phyloP scores from a whole-genome alignment of 2,888 invertebrate genomes.

The Aricia artaxerxes region DNA sequence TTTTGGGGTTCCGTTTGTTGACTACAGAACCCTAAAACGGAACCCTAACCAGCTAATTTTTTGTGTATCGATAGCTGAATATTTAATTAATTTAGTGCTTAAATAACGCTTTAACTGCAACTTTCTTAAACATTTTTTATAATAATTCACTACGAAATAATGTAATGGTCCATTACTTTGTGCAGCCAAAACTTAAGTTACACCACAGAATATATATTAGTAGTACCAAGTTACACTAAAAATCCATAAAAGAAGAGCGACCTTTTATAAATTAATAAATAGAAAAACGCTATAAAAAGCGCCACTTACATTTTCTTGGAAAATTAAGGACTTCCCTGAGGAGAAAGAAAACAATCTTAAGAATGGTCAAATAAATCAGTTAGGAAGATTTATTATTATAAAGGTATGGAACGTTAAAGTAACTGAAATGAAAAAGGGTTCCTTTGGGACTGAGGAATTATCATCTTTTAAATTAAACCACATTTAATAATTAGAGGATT shows the following conservation, averaged over 20 bases:
- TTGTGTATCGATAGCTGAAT: too few relatives aligned
- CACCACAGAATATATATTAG: too few relatives aligned
- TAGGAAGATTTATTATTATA: conserved; percentile 18
- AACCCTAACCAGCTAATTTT: too few relatives aligned
- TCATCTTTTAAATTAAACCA: conserved; percentile 1
- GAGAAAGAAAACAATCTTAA: conserved; percentile 10
- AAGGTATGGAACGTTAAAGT: conserved; percentile 1
- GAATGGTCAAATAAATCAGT: conserved; percentile 18
- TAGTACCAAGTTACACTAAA: not conserved
- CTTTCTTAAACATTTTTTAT: not conserved
- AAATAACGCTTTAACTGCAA: not conserved
- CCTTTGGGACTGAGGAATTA: not conserved
- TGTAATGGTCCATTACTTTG: not conserved
- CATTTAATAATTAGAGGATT: not conserved
- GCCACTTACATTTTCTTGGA: conserved; percentile 22
- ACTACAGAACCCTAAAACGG: too few relatives aligned
- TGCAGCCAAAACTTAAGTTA: not conserved
- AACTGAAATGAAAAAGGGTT: conserved; percentile 13
- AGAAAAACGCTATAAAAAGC: conserved; percentile 2
- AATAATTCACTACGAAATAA: too few relatives aligned
- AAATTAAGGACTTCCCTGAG: conserved; percentile 25
- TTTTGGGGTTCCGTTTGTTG: too few relatives aligned
- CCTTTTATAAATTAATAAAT: not conserved
- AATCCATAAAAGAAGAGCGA: not conserved
- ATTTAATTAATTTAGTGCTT: too few relatives aligned